Percentiles rank a stretch among this genome's conserved stretches.
These are phyloP conservation scores for Harpegnathos saltator DNA, from an alignment of 1,140 invertebrate genomes.

Conservation along the genomic window DNA sequence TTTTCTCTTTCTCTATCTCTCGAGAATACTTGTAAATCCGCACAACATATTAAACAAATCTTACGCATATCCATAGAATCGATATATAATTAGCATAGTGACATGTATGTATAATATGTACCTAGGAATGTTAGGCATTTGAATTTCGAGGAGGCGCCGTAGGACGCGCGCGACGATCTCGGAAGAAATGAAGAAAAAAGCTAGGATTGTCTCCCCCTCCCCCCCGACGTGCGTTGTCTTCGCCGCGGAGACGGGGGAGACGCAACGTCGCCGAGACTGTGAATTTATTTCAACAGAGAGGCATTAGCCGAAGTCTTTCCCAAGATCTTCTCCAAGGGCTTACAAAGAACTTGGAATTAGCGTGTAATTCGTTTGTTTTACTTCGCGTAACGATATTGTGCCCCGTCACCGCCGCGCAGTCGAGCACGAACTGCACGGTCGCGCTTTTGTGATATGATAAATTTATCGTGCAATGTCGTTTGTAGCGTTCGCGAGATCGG, in stretches of 20 bases:
- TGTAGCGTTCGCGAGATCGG: no score
- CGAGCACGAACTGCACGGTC: no score
- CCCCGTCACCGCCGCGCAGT: no score
- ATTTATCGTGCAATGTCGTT: background rate
- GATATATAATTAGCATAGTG: slow-evolving; percentile 65
- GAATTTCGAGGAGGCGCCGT: slow-evolving; percentile 56
- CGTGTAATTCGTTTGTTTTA: slow-evolving; percentile 1
- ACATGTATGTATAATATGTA: slow-evolving; percentile 74
- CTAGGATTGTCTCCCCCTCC: no score
- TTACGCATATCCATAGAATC: slow-evolving; percentile 80
- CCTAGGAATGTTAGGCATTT: slow-evolving; percentile 65
- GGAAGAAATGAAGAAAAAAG: background rate
- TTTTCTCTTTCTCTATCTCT: slow-evolving; percentile 48
- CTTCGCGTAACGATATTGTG: background rate
- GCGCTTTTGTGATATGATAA: slow-evolving; percentile 20
- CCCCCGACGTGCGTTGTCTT: background rate
- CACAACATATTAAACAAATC: slow-evolving; percentile 68
- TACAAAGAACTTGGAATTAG: background rate
- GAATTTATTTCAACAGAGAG: slow-evolving; percentile 15
- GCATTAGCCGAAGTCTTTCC: background rate
- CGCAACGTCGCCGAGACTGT: background rate
- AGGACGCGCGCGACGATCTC: slow-evolving; percentile 44
- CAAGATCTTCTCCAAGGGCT: background rate
- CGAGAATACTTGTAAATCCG: slow-evolving; percentile 67
- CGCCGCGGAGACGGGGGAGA: background rate